Evolutionary conservation across 2,113 vertebrate species (phyloP).

Genomic region (Dendropsophus ebraccatus): DNA sequence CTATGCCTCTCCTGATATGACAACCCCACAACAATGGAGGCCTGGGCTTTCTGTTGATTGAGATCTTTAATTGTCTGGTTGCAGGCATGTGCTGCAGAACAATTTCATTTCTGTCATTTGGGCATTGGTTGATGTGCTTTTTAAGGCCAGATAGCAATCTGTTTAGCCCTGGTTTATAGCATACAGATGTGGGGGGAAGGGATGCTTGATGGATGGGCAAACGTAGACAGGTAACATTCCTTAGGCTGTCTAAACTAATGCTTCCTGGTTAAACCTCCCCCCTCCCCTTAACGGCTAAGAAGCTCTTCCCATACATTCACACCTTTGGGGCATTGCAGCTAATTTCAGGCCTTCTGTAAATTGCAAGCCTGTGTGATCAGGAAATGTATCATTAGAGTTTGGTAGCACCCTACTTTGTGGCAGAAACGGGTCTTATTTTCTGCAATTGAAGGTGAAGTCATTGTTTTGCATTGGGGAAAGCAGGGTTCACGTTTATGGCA

Average conservation of each 20-base stretch:
- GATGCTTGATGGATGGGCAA: slow-evolving; percentile 49
- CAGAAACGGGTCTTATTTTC: background rate
- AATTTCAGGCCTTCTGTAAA: slow-evolving; percentile 1
- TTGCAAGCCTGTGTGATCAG: slow-evolving; percentile 33
- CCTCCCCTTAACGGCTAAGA: background rate
- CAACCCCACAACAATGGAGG: background rate
- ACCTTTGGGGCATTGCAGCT: slow-evolving; percentile 47
- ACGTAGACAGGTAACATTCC: slow-evolving; percentile 56
- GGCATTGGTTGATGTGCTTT: background rate
- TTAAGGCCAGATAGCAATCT: background rate
- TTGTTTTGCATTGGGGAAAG: background rate
- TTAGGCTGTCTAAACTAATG: slow-evolving; percentile 26
- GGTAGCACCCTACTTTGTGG: background rate
- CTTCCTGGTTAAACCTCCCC: slow-evolving; percentile 35
- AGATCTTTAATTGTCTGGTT: background rate
- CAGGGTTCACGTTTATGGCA: background rate
- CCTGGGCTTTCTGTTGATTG: background rate
- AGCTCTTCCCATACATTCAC: slow-evolving; percentile 38
- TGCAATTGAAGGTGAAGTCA: background rate
- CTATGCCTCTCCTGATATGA: background rate
- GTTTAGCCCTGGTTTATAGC: background rate
- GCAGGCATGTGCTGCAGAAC: background rate
- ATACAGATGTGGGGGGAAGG: slow-evolving; percentile 39
- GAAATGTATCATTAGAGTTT: slow-evolving; percentile 30
- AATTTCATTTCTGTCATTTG: background rate